phyloP scores from a whole-genome alignment of 2,113 vertebrate species.

The Callopanchax toddi region DNA sequence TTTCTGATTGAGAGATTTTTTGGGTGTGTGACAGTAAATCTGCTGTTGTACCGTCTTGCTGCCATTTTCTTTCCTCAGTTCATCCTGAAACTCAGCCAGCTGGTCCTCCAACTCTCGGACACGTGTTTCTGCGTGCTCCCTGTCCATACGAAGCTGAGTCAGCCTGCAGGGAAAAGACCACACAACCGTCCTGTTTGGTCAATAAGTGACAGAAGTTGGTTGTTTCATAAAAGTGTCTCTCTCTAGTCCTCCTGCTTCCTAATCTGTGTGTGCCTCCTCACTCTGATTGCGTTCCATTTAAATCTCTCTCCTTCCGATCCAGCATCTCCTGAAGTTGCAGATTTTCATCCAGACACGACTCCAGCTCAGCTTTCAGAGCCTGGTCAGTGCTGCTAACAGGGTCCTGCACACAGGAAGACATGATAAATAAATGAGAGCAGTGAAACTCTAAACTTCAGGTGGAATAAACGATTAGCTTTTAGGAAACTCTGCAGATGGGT shows the following conservation, averaged over 20 bases:
- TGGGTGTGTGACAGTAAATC: background rate
- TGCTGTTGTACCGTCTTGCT: slow-evolving; percentile 66
- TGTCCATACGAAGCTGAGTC: slow-evolving; percentile 74
- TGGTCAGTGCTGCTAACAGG: slow-evolving; percentile 60
- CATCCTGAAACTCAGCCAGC: slow-evolving; percentile 82
- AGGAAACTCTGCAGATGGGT: slow-evolving; percentile 37
- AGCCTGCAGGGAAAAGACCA: slow-evolving; percentile 62
- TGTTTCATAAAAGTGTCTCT: no score
- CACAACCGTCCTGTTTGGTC: slow-evolving; percentile 5
- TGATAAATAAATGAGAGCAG: slow-evolving; percentile 64
- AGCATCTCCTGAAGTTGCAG: slow-evolving; percentile 80
- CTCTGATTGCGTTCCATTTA: slow-evolving; percentile 85
- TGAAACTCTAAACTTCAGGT: slow-evolving; percentile 53
- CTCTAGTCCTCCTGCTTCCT: background rate
- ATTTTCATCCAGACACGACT: slow-evolving; percentile 84
- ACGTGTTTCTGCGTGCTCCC: slow-evolving; percentile 75
- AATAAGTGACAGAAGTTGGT: no score
- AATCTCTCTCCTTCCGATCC: slow-evolving; percentile 82
- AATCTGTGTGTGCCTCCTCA: slow-evolving; percentile 68
- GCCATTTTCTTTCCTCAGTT: slow-evolving; percentile 77
- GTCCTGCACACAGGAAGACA: slow-evolving; percentile 64
- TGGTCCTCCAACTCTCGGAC: slow-evolving; percentile 81
- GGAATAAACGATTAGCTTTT: slow-evolving; percentile 46
- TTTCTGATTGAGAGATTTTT: background rate
- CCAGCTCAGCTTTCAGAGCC: slow-evolving; percentile 81